Percentiles rank a stretch among this genome's conserved stretches.
Conservation (phyloP, 2,888 invertebrate species). For the Sisyra terminalis region DNA sequence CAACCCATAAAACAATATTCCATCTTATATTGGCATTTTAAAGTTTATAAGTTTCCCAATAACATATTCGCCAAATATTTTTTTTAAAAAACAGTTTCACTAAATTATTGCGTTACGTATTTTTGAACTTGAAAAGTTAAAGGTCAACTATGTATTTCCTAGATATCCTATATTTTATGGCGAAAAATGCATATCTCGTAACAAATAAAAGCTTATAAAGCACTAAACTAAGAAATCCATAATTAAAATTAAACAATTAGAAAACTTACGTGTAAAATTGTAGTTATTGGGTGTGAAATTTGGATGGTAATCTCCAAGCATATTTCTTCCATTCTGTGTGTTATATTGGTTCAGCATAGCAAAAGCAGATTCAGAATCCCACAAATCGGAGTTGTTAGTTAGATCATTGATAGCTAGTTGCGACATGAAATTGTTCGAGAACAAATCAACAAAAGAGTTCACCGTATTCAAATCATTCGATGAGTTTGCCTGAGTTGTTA, state of each 20-base stretch:
- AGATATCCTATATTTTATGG: no score
- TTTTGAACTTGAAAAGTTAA: no score
- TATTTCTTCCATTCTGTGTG: conserved; percentile 6
- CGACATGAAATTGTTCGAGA: conserved; percentile 17
- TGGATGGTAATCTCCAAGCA: conserved; percentile 3
- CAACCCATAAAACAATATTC: no score
- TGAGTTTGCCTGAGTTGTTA: conserved; percentile 8
- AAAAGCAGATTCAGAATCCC: conserved; percentile 1
- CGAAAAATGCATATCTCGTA: no score
- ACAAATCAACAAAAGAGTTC: conserved; percentile 17
- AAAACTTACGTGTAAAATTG: not conserved
- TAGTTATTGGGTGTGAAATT: not conserved
- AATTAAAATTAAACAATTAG: not conserved
- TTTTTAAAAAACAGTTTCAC: no score
- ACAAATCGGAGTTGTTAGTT: not conserved
- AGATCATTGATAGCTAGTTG: not conserved
- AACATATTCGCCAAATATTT: no score
- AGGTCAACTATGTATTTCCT: no score
- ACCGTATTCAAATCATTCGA: conserved; percentile 7
- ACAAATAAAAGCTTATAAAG: not conserved
- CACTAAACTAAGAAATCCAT: not conserved
- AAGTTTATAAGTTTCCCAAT: no score
- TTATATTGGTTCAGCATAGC: conserved; percentile 6
- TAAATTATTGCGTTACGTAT: no score
- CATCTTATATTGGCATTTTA: no score